Base-by-base conservation (phyloP, 2,888 invertebrate species). In the Caenorhabditis sp. region DNA sequence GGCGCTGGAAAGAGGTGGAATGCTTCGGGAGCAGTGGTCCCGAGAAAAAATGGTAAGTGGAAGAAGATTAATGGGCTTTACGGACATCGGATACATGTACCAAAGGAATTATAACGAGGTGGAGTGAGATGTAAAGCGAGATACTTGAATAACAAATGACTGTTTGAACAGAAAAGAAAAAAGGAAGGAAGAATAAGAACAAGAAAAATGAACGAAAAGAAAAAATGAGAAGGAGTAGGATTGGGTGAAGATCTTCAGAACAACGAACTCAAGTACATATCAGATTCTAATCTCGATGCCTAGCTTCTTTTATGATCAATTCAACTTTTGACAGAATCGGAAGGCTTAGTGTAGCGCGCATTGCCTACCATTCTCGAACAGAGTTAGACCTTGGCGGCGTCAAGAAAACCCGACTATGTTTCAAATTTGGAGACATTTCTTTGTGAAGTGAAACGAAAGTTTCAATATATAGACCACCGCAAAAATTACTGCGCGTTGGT, bases 81-180 rank as follows among this genome's bases (percentile, higher is more conserved):
- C 79, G 79, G 79, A 79, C 79, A 79, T 79, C 28, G 79, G 79
- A 79, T 79, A 79, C 79, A 77, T 77, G 77, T 69, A 77, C 69
- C 77, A 77, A 63, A 77, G 41, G 79, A 79, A 79, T 79, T 79
- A 79, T 79, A 79, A 79, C 79, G 70, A 79, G 79, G 35, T 54
- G 70, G 49, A 64, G 70, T 79, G 70, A 68, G 59, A 79, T 79
- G 79, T 79, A 79, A 79, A 79, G 79, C 51, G 79, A 79, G 70
- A 49, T 63, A 56, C 79, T 79, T 79, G 79, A 79, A 79, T 79
- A 79, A 79, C 79, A 79, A 79, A 79, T 79, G 59, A 79, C 70
- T 79, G 79, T 79, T 79, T 79, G 79, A 79, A 79, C 79, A 79
- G 79, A 70, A 47, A 72, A 54, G 68, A 79, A 54, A 70, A 72